Evolutionary conservation across 2,797 vertebrate genomes (phyloP), one percentile per base, ranked within the genome.

Genomic region (Karalla daura): DNA sequence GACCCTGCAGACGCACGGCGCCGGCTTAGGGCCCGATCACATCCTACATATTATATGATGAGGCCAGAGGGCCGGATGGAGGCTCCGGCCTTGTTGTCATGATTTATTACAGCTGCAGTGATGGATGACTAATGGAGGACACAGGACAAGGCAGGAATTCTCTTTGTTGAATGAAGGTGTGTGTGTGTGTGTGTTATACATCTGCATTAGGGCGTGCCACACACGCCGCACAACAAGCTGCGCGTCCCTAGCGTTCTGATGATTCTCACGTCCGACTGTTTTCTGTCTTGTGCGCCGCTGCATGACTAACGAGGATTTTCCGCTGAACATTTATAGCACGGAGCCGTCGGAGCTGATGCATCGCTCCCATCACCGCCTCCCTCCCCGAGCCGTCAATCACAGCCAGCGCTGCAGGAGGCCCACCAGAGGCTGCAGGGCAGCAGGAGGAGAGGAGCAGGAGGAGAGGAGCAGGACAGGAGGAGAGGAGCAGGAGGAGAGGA

Each of bases 31-130:
- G 74, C 81, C 53, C 66, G 73, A 85, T 84, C 51, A 85, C 52
- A 81, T 64, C 76, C 74, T 24, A 44, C 76, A 52, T 43, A 74
- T 88, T 64, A 77, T 63, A 83, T 76, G 58, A 58, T 10, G 69
- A 70, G 81, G 74, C 61, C 80, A 53, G 15, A 18, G 35, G 78
- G 75, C 74, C 80, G 24, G 18, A 40, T 56, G 80, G 62, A 74
- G 28, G 21, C 5, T 40, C 63, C 84, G 74, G 68, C 60, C 83
- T 85, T 68, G 81, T 85, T 83, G 80, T 55, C 39, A 51, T 87
- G 87, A 90, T 86, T 83, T 85, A 89, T 89, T 36, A 56, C 36
- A 9, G 25, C 3, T 27, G 24, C 58, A 4, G 28, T 68, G 64
- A 85, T 55, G 76, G 81, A 85, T 80, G 74, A 58, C 27, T 65